phyloP scores from a whole-genome alignment of 2,888 invertebrate species.

The Drosophila lutescens region DNA sequence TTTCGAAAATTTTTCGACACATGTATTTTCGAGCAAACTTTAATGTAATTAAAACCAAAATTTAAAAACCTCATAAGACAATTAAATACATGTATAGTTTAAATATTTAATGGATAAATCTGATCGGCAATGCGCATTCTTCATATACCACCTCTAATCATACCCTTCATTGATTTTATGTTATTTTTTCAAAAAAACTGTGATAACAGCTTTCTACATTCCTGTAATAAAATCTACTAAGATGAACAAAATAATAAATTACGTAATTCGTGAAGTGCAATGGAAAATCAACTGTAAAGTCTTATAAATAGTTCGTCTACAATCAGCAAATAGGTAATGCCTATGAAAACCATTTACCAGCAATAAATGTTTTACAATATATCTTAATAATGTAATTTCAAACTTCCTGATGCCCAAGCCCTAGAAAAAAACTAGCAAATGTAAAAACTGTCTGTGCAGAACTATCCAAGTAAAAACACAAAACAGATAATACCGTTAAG shows the following conservation, averaged over 20 bases:
- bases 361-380: slow-evolving; percentile 36
- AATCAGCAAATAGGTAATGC: slow-evolving; percentile 35
- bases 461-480: not conserved
- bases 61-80: slow-evolving; percentile 15
- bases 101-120: slow-evolving; percentile 1
- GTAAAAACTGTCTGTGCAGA: slow-evolving; percentile 10
- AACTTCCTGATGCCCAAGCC: slow-evolving; percentile 14
- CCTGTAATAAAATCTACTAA: slow-evolving; percentile 21
- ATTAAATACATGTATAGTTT: slow-evolving; percentile 12
- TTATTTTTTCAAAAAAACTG: slow-evolving; percentile 59
- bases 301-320: slow-evolving; percentile 37
- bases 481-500: slow-evolving; percentile 33
- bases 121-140: slow-evolving; percentile 10
- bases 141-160: slow-evolving; percentile 1
- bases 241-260: slow-evolving; percentile 1
- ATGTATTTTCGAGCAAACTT: slow-evolving; percentile 71
- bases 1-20: slow-evolving; percentile 63
- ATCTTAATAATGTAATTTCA: slow-evolving; percentile 20
- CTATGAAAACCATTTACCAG: slow-evolving; percentile 38
- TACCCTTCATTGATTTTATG: slow-evolving; percentile 25
- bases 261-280: slow-evolving; percentile 25
- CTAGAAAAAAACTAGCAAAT: slow-evolving; percentile 9
- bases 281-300: slow-evolving; percentile 30
- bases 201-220: slow-evolving; percentile 70
- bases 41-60: slow-evolving; percentile 44